Evolutionary conservation across 92 coral and sea anemone genomes (phyloP).

Genomic region (Epizoanthus stellaris): DNA sequence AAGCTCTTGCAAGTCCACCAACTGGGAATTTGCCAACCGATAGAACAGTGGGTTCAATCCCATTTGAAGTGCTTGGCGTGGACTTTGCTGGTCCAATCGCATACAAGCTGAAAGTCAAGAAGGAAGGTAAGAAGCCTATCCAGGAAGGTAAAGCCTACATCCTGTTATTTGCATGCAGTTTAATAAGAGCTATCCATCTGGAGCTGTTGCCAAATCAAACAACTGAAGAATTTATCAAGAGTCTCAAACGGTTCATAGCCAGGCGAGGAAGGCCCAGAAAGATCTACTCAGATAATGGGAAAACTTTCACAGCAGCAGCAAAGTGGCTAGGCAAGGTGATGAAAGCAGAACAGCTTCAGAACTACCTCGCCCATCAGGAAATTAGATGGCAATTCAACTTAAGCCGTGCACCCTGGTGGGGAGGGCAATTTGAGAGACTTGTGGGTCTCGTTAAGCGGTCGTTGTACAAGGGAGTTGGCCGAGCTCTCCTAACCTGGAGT

Average conservation of each 20-base stretch:
- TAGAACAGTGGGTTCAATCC: slow-evolving; percentile 38
- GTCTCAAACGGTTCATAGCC: slow-evolving; percentile 56
- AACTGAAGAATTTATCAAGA: slow-evolving; percentile 27
- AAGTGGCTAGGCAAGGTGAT: slow-evolving; percentile 52
- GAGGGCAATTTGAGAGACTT: slow-evolving; percentile 30
- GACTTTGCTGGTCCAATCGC: slow-evolving; percentile 44
- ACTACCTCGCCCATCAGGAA: slow-evolving; percentile 41
- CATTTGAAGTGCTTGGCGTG: slow-evolving; percentile 43
- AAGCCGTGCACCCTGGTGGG: slow-evolving; percentile 72
- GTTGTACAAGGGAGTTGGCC: slow-evolving; percentile 37
- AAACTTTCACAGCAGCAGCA: slow-evolving; percentile 46
- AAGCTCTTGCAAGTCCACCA: slow-evolving; percentile 38
- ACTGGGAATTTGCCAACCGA: slow-evolving; percentile 43
- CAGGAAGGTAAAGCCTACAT: slow-evolving; percentile 39
- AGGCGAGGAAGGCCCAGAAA: slow-evolving; percentile 61
- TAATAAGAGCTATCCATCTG: slow-evolving; percentile 12
- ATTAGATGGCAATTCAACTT: slow-evolving; percentile 68
- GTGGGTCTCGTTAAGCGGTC: slow-evolving; percentile 36
- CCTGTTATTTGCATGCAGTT: slow-evolving; percentile 40
- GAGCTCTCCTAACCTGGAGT: slow-evolving; percentile 18
- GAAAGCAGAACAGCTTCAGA: slow-evolving; percentile 50
- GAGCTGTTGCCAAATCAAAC: slow-evolving; percentile 39
- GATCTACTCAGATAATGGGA: slow-evolving; percentile 64
- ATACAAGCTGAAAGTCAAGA: slow-evolving; percentile 18
- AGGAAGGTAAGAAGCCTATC: slow-evolving; percentile 14